Base-by-base conservation (phyloP, 2,113 vertebrate genomes). In the Nothocercus nigrocapillus region DNA sequence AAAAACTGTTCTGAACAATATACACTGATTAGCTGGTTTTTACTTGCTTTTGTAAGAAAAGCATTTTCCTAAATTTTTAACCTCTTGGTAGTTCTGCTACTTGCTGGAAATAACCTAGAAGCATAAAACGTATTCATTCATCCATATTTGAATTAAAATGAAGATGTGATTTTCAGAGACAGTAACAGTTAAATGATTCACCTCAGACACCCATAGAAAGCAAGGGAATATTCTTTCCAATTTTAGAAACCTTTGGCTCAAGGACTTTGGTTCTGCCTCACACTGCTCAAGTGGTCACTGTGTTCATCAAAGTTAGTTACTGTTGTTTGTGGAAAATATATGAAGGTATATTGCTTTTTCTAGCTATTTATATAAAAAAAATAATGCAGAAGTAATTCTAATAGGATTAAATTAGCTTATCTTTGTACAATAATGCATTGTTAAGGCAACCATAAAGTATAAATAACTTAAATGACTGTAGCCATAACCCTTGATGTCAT, bases 81-180 rank as follows among this genome's bases (percentile, higher is more conserved):
- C 67, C 78, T 96, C 89, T 93, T 70, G 36, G 32, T 74, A 87
- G 36, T 73, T 93, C 51, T 61, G 9, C 86, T 79, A 36, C 15
- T 93, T 81, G 28, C 91, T 30, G 30, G 70, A 63, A 68, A 64
- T 92, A 93, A 44, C 36, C 34, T 63, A 58, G 64, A 83, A 95
- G 94, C 77, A 78, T 69, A 93, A 91, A 95, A 94, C 68, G 54
- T 82, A 94, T 96, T 83, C 1, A 11, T 85, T 97, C 62, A 22
- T 94, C 92, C 88, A 11, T 75, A 72, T 95, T 95, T 95, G 93
- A 96, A 96, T 90, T 94, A 91, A 97, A 93, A 95, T 92, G 88
- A 92, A 80, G 70, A 80, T 90, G 70, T 96, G 68, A 83, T 96
- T 96, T 96, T 88, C 82, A 84, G 82, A 5, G 6, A 66, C 93